Percentiles rank a stretch among this genome's conserved stretches.
Conservation (phyloP, 1,140 invertebrate genomes). For the Psix sp. region DNA sequence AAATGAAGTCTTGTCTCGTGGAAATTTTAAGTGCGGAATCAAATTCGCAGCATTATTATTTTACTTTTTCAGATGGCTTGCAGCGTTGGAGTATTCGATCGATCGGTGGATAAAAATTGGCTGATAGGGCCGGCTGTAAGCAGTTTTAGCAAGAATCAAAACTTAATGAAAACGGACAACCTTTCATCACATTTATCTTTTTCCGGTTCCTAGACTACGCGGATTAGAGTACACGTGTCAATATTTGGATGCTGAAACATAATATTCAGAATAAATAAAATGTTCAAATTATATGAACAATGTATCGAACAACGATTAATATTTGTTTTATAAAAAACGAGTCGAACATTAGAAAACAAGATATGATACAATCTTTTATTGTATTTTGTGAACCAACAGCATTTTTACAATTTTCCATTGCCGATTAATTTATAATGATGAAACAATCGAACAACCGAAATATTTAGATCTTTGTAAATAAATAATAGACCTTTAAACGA, state of each 20-base stretch:
- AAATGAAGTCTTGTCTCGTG: too few species aligned
- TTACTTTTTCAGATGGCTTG: constrained; percentile 89
- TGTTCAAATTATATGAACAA: constrained; percentile 19
- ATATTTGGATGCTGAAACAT: constrained; percentile 32
- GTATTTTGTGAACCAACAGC: too few species aligned
- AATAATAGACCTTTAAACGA: constrained; percentile 15
- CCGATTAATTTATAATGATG: constrained; percentile 7
- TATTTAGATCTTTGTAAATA: constrained; percentile 40
- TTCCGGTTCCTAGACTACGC: constrained; percentile 64
- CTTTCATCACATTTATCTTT: constrained; percentile 52
- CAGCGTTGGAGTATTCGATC: constrained; percentile 95
- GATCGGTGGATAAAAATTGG: constrained; percentile 96
- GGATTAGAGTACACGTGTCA: constrained; percentile 31
- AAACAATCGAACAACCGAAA: constrained; percentile 7
- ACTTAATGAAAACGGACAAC: constrained; percentile 34
- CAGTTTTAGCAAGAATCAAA: constrained; percentile 56
- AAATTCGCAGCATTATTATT: constrained; percentile 33
- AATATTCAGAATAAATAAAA: constrained; percentile 2
- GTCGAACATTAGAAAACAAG: background rate
- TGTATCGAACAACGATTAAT: constrained; percentile 39
- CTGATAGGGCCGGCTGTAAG: constrained; percentile 75
- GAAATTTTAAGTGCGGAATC: constrained; percentile 7
- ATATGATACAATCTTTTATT: constrained; percentile 5
- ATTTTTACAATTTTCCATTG: constrained; percentile 53
- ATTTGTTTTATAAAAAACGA: constrained; percentile 14